phyloP scores from a whole-genome alignment of 2,888 invertebrate species.

The Torymus aiolomorphi region DNA sequence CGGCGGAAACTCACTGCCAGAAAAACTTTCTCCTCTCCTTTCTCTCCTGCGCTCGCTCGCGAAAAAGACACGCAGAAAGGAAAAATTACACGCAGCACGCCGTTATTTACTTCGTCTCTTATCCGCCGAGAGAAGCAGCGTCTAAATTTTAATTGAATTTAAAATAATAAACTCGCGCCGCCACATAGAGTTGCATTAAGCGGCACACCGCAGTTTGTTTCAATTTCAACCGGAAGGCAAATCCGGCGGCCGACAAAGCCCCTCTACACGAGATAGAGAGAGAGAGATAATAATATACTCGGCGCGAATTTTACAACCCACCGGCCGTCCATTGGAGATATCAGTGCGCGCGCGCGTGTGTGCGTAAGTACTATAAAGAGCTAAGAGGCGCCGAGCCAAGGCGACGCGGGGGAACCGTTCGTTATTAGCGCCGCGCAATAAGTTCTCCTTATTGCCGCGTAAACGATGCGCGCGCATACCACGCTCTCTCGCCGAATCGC shows the following conservation, averaged over 20 bases:
- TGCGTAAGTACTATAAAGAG: conserved; percentile 8
- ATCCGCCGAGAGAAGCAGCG: neutral
- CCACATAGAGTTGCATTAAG: neutral
- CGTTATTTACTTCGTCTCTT: neutral
- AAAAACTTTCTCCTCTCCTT: conserved; percentile 6
- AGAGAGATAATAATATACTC: conserved; percentile 30
- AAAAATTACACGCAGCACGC: neutral
- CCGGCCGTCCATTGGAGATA: conserved; percentile 18
- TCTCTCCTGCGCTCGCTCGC: too few relatives aligned
- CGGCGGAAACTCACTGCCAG: neutral
- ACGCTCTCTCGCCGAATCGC: conserved; percentile 16
- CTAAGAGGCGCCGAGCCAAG: neutral
- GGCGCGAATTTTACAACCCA: conserved; percentile 33
- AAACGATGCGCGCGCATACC: conserved; percentile 65
- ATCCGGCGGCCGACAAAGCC: conserved; percentile 10
- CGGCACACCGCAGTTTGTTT: conserved; percentile 28
- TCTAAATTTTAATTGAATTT: conserved; percentile 27
- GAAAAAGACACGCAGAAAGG: neutral
- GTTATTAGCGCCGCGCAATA: conserved; percentile 67
- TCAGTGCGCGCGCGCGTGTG: neutral
- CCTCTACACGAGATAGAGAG: neutral
- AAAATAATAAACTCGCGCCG: neutral
- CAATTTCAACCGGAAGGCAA: conserved; percentile 41
- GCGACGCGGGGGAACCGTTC: conserved; percentile 65
- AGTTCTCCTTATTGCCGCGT: conserved; percentile 67